Percentiles rank a stretch among this genome's conserved stretches.
These are phyloP conservation scores for Drosophila ficusphila DNA, from an alignment of 1,140 invertebrate genomes.

Conservation along the genomic window DNA sequence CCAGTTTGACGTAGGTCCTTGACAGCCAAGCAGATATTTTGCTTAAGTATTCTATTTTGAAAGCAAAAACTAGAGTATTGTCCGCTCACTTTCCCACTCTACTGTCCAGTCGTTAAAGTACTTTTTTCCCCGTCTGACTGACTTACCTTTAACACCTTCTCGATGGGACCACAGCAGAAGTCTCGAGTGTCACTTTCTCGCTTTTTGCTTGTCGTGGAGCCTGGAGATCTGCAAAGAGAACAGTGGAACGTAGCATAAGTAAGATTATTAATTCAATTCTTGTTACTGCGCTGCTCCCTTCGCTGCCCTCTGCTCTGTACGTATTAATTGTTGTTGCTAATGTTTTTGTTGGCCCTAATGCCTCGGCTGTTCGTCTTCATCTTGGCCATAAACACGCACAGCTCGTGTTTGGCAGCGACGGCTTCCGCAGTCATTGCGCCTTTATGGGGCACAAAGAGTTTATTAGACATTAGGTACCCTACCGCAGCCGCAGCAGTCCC, in stretches of 20 bases:
- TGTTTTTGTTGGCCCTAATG: constrained; percentile 26
- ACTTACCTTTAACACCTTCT: constrained; percentile 8
- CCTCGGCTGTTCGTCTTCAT: constrained; percentile 24
- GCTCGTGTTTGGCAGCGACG: constrained; percentile 69
- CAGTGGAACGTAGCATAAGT: constrained; percentile 33
- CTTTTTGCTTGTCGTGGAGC: background rate
- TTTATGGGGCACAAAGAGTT: constrained; percentile 73
- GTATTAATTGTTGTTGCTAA: constrained; percentile 70
- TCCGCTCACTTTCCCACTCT: too few relatives aligned
- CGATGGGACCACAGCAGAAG: background rate
- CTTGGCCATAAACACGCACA: constrained; percentile 73
- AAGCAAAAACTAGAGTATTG: too few relatives aligned
- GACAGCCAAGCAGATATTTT: too few relatives aligned
- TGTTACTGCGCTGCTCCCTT: constrained; percentile 9
- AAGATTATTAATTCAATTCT: constrained; percentile 72
- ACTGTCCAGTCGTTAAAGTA: too few relatives aligned
- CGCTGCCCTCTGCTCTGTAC: constrained; percentile 46
- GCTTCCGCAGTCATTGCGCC: constrained; percentile 64
- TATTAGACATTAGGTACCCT: constrained; percentile 73
- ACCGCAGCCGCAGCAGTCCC: too few relatives aligned
- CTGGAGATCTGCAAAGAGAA: constrained; percentile 32
- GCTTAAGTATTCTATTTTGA: too few relatives aligned
- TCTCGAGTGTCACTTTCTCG: constrained; percentile 1
- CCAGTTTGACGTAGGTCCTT: too few relatives aligned
- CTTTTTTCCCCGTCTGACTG: too few relatives aligned